phyloP scores from a whole-genome alignment of 2,113 vertebrate species.

The Thomomys bottae region DNA sequence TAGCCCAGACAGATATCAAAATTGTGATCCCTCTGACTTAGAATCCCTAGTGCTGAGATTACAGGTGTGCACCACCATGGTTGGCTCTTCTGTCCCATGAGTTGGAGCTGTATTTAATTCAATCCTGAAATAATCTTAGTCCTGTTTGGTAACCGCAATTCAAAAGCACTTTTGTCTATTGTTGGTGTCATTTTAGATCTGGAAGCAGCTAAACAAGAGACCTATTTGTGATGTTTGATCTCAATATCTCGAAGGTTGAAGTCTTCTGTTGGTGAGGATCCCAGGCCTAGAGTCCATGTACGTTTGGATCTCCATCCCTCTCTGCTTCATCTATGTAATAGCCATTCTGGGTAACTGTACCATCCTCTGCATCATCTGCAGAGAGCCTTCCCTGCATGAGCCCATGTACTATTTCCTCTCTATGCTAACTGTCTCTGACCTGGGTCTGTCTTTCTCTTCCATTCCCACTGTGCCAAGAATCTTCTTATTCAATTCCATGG shows the following conservation, averaged over 20 bases:
- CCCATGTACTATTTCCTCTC: slow-evolving; percentile 62
- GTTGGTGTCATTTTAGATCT: neutral
- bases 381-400: slow-evolving; percentile 42
- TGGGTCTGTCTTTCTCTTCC: slow-evolving; percentile 56
- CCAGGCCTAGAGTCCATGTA: neutral
- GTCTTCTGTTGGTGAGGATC: slow-evolving; percentile 41
- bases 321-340: slow-evolving; percentile 48
- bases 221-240: neutral
- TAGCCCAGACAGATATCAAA: too few species aligned
- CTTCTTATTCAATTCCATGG: slow-evolving; percentile 50
- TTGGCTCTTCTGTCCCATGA: neutral
- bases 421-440: slow-evolving; percentile 38
- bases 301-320: slow-evolving; percentile 32
- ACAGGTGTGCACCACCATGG: neutral
- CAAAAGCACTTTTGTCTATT: neutral
- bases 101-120: neutral
- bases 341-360: slow-evolving; percentile 43
- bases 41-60: neutral
- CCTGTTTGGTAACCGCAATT: neutral
- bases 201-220: neutral
- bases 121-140: neutral
- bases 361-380: slow-evolving; percentile 45
- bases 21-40: too few species aligned
- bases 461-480: slow-evolving; percentile 37
- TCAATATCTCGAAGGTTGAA: slow-evolving; percentile 35